Evolutionary conservation across 2,797 vertebrate species (phyloP), one percentile per base, ranked within the genome.

Genomic region (Arnoldichthys spilopterus): DNA sequence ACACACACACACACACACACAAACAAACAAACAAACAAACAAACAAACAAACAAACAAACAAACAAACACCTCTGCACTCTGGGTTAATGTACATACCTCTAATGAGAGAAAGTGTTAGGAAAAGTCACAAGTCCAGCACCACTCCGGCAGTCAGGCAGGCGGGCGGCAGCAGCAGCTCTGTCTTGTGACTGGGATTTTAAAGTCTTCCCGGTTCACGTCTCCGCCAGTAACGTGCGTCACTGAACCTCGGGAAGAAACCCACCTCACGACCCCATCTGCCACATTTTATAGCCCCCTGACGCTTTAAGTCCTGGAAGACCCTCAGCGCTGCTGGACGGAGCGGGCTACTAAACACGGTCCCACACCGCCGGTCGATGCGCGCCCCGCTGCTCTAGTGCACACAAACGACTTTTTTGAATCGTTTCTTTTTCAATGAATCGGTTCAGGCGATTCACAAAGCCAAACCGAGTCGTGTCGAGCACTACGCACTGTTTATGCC

Each of bases 161-260:
- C 59, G 24, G 26, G 5, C 26, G 28, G 56, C 13, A 30, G 18
- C 59, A 30, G 26, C 13, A 24, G 54, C n/a, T n/a, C 22, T 6
- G 75, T 83, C 83, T 82, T 78, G 64, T 84, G 82, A 83, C 72
- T 32, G 2, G 70, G 83, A 78, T 84, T 76, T 82, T 64, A 79
- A 80, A 80, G 76, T 63, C 32, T 22, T 37, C 76, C 72, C 61
- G 62, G 20, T 70, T 32, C 20, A 24, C 58, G 78, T 51, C 34
- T 70, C 78, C 72, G 18, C 53, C 40, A 56, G 64, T 67, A 54
- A 72, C 15, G 3, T 26, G 24, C 63, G 77, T 76, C 75, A 82
- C 26, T 16, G 15, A 9, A 1, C 7, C 22, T 34, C 20, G 18
- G 43, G 32, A 45, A 59, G 6, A 30, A n/a, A 56, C 20, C 24